phyloP scores from a whole-genome alignment of 1,140 invertebrate genomes.

The Lepidurus packardi region DNA sequence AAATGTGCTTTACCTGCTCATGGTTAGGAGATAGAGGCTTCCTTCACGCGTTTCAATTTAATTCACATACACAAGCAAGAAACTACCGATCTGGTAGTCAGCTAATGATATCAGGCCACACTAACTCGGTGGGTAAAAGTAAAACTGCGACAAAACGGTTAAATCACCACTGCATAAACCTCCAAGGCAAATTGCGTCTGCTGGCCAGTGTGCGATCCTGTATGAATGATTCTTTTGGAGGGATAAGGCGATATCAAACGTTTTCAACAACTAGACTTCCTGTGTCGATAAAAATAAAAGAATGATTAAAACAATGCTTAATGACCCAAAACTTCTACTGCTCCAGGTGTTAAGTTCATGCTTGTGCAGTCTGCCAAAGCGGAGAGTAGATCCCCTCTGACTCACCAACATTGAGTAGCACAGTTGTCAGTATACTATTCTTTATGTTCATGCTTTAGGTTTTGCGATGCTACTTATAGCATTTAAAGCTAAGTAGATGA shows the following conservation, averaged over 20 bases:
- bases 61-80: background rate
- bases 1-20: background rate
- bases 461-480: background rate
- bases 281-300: background rate
- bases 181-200: background rate
- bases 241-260: background rate
- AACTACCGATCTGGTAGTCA: background rate
- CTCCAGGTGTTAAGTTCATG: constrained; percentile 20
- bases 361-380: background rate
- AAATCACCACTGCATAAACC: background rate
- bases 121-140: background rate
- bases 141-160: background rate
- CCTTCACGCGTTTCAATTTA: background rate
- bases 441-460: background rate
- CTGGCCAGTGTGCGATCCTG: background rate
- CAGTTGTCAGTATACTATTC: background rate
- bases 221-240: background rate
- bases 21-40: background rate
- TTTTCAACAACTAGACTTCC: background rate
- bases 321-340: background rate
- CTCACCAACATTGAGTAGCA: background rate
- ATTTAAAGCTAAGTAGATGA: background rate
- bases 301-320: background rate
- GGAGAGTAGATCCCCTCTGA: background rate
- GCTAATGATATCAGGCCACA: background rate